These are phyloP conservation scores for Arbacia lixula DNA, from an alignment of 53 echinoderm and acorn worm species.

Conservation along the genomic window DNA sequence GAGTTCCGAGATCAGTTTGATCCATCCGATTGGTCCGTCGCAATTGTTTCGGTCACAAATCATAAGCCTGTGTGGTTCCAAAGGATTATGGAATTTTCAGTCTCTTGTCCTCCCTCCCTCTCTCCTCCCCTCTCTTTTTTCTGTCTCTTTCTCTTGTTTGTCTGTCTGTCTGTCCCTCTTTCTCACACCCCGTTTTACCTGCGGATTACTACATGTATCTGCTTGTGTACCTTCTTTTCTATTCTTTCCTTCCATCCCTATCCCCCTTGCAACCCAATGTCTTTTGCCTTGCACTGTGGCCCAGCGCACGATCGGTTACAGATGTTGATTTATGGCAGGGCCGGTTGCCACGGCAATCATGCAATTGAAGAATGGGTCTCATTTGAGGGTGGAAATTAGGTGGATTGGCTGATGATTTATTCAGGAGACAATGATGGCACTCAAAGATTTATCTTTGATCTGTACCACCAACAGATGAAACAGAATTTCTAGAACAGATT, in stretches of 20 bases:
- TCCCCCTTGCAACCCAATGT: too few relatives aligned
- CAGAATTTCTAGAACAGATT: not conserved
- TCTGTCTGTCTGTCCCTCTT: too few relatives aligned
- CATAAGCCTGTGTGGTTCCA: slow-evolving; percentile 5
- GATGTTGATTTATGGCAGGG: slow-evolving; percentile 55
- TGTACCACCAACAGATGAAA: slow-evolving; percentile 35
- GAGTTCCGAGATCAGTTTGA: not conserved
- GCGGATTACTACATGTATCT: too few relatives aligned
- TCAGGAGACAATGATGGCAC: slow-evolving; percentile 42
- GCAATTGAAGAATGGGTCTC: slow-evolving; percentile 62
- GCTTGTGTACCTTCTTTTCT: too few relatives aligned
- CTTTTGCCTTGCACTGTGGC: not conserved
- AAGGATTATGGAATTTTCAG: slow-evolving; percentile 37
- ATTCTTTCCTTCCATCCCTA: too few relatives aligned
- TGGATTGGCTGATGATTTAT: slow-evolving; percentile 59
- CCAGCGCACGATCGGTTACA: slow-evolving; percentile 39
- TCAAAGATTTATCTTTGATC: slow-evolving; percentile 40
- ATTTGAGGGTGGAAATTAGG: slow-evolving; percentile 56
- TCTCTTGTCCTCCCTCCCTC: slow-evolving; percentile 22
- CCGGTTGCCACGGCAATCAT: slow-evolving; percentile 30
- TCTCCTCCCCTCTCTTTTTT: not conserved
- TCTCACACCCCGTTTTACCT: too few relatives aligned
- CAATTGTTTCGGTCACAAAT: slow-evolving; percentile 50
- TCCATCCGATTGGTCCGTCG: slow-evolving; percentile 21
- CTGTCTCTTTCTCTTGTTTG: slow-evolving; percentile 26